phyloP scores from a whole-genome alignment of 1,140 invertebrate species.

The Drosophila sp. region DNA sequence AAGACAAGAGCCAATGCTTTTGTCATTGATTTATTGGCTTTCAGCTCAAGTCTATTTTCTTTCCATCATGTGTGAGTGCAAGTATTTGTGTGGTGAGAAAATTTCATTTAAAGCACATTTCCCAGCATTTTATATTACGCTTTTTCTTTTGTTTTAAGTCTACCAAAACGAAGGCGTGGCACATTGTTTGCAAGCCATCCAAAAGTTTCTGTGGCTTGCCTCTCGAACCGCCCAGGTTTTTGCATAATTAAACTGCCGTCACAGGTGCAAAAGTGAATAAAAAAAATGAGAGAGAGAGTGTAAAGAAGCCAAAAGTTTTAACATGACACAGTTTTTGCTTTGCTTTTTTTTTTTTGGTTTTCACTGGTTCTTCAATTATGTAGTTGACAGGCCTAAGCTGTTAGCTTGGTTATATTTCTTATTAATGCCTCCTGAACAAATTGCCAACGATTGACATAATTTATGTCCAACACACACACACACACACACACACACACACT shows the following conservation, averaged over 20 bases:
- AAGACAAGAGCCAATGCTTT: conserved; percentile 45
- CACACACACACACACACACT: background rate
- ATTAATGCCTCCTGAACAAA: conserved; percentile 64
- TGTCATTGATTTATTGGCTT: conserved; percentile 78
- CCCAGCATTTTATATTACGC: conserved; percentile 53
- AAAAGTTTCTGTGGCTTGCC: conserved; percentile 39
- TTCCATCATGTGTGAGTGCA: conserved; percentile 22
- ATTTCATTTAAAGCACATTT: conserved; percentile 73
- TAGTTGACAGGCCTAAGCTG: conserved; percentile 54
- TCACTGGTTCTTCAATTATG: conserved; percentile 61
- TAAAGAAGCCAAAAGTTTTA: conserved; percentile 28
- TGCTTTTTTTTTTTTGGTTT: conserved; percentile 43
- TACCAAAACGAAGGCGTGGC: conserved; percentile 25
- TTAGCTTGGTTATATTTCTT: conserved; percentile 24
- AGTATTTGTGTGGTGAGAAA: conserved; percentile 29
- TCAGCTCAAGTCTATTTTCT: conserved; percentile 29
- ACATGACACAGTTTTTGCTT: conserved; percentile 61
- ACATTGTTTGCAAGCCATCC: conserved; percentile 48
- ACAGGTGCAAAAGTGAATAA: conserved; percentile 53
- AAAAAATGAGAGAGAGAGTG: conserved; percentile 6
- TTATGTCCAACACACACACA: conserved; percentile 60
- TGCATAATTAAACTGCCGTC: conserved; percentile 69
- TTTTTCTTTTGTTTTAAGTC: conserved; percentile 22
- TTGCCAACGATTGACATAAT: conserved; percentile 76
- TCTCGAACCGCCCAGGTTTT: conserved; percentile 33